Base-by-base conservation (phyloP, 2,113 vertebrate species). In the Pycnonotus jocosus region DNA sequence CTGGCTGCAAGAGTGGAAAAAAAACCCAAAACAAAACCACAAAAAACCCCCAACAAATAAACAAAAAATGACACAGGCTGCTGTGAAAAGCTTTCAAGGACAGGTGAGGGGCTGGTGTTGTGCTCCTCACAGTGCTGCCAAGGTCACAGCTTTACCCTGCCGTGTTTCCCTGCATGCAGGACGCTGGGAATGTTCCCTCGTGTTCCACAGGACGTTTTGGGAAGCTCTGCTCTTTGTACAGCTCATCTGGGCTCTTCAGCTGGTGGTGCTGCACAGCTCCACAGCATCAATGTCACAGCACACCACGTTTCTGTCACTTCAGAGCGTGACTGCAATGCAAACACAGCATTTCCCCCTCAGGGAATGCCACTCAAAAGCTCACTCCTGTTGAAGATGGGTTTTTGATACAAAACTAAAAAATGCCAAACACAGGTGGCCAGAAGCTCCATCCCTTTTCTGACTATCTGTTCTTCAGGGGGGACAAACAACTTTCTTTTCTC, bases 401-500 rank as follows among this genome's bases (percentile, higher is more conserved):
- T 82, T 54, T 68, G 25, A 53, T 50, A 12, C 61, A 56, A 62
- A 70, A 24, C 2, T 38, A 37, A 64, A 71, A 47, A 15, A 35
- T 8, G 23, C 10, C 47, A 45, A 35, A 42, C 25, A 78, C 22
- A 35, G 45, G 8, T 4, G n/a, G 37, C 7, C 33, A 83, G 81
- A 47, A 81, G 38, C 68, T 47, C 28, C 72, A 33, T 44, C 61
- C 40, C 44, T 40, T 31, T 27, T 56, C n/a, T 40, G 11, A 28
- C 53, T 53, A 1, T 12, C 0, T 0, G 0, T 35, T 54, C 56
- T 60, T 77, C 51, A 86, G 47, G 28, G 58, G 20, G 24, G 24
- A 91, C 69, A 86, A 90, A 92, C 81, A 94, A 94, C 81, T 90
- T 95, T 71, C 82, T 42, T 90, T 54, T 79, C 7, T 22, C 78